Percentiles rank a stretch among this genome's conserved stretches.
phyloP scores from a whole-genome alignment of 2,888 invertebrate species.

The Nineta flava region DNA sequence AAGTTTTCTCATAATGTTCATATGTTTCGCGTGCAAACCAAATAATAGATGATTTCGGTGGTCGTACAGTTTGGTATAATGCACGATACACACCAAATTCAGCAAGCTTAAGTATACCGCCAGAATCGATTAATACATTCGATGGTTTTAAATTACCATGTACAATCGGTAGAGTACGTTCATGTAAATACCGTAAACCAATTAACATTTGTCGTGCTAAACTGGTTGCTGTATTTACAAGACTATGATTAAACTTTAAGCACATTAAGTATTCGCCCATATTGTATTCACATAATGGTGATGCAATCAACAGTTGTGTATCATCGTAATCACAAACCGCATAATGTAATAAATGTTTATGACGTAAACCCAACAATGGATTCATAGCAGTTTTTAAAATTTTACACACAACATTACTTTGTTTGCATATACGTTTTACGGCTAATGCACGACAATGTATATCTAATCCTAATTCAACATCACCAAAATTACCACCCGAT shows the following conservation, averaged over 20 bases:
- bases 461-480: constrained; percentile 24
- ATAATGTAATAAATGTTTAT: constrained; percentile 21
- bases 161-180: constrained; percentile 21
- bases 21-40: constrained; percentile 28
- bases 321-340: constrained; percentile 20
- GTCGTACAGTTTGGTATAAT: constrained; percentile 21
- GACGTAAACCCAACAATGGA: constrained; percentile 19
- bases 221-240: not conserved
- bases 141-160: constrained; percentile 30
- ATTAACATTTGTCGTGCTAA: constrained; percentile 12
- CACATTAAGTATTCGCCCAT: constrained; percentile 23
- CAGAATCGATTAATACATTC: constrained; percentile 26
- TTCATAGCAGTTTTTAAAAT: constrained; percentile 19
- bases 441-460: constrained; percentile 18
- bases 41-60: constrained; percentile 24
- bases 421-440: constrained; percentile 7
- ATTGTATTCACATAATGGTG: constrained; percentile 26
- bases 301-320: constrained; percentile 19
- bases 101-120: constrained; percentile 24
- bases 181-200: constrained; percentile 24
- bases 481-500: constrained; percentile 24
- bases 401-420: constrained; percentile 9
- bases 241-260: constrained; percentile 1
- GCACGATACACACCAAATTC: constrained; percentile 27
- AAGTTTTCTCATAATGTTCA: constrained; percentile 15